Conservation (phyloP, 1,140 invertebrate genomes). For the Diuraphis noxia region DNA sequence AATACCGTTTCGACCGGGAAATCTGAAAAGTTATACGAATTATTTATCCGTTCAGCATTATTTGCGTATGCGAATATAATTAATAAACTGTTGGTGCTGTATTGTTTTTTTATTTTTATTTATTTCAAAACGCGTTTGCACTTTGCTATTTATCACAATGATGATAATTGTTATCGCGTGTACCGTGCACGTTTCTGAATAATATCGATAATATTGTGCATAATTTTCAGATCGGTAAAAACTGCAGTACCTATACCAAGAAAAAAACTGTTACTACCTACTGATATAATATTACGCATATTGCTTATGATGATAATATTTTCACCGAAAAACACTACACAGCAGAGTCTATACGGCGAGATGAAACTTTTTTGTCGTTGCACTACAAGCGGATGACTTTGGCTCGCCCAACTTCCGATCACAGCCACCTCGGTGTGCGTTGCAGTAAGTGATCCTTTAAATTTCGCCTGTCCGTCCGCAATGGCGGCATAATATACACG, state of each 20-base stretch:
- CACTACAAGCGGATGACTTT: not conserved
- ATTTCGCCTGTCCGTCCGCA: not conserved
- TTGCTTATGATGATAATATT: no score
- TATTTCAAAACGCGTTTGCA: not conserved
- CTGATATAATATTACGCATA: no score
- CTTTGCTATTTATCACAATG: no score
- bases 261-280: no score
- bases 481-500: not conserved
- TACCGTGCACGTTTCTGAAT: not conserved
- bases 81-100: not conserved
- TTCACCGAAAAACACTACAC: no score
- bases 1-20: not conserved
- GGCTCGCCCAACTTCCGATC: not conserved
- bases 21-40: conserved; percentile 1
- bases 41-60: not conserved
- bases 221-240: not conserved
- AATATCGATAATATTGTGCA: not conserved
- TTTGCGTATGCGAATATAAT: not conserved
- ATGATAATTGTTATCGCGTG: not conserved
- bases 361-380: not conserved
- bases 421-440: not conserved
- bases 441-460: not conserved
- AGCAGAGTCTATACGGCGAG: fast-evolving
- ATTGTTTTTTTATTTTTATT: no score
- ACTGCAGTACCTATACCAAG: no score